Evolutionary conservation across 1,140 invertebrate genomes (phyloP), one percentile per base, ranked within the genome.

Genomic region (Zaprionus capensis): DNA sequence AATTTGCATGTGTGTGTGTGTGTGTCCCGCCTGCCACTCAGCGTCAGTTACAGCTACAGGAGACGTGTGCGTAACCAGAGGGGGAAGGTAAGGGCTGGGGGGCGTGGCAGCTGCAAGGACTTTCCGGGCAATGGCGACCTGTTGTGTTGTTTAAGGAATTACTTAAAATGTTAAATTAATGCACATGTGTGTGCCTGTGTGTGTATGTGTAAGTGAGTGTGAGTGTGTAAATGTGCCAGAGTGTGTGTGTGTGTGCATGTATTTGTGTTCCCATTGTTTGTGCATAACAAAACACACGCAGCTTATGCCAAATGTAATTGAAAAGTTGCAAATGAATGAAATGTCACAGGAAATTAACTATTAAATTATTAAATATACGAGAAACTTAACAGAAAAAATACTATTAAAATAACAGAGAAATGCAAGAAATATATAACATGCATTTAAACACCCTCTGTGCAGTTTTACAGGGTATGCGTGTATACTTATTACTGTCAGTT

Each of bases 81-180:
- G 41, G 41, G 41, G 6, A 15, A 0, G 4, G 24, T 26, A 26
- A 9, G 6, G 41, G 6, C 6, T 2, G n/a, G 41, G 41, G 41
- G 41, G 70, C 12, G 22, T 26, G 51, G 22, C 69, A 62, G 53
- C 26, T 64, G 53, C 73, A 71, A 71, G 59, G 68, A 70, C 73
- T 59, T 67, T 70, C 65, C 46, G 51, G 70, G 51, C 77, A 41
- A 71, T 61, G 76, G 71, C 82, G 83, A 86, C 83, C 83, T 87
- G 83, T 87, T 87, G 73, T 83, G 84, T 88, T 87, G 73, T 88
- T 87, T 86, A 86, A 86, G 70, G 80, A 74, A 82, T 87, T 86
- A 87, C 83, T 82, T 78, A 71, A 80, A 78, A 78, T 83, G 82
- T 76, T 65, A 64, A 81, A 58, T 73, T 74, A 55, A 62, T 66